phyloP scores from a whole-genome alignment of 2,888 invertebrate species.

The Galeopsomyia nigrocyanea region DNA sequence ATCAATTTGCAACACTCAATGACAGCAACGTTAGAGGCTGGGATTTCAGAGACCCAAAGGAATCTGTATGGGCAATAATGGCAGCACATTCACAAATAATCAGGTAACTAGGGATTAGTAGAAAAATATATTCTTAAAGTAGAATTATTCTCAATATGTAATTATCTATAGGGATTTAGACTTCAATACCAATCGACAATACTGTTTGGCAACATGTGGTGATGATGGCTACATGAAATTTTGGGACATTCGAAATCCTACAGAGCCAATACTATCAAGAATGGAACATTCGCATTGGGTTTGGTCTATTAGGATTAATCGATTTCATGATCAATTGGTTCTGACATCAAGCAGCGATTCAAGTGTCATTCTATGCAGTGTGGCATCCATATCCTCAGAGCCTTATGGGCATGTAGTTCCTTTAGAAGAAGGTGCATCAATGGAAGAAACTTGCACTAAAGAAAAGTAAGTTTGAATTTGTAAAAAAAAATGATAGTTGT shows the following conservation, averaged over 20 bases:
- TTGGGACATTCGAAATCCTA: slow-evolving; percentile 93
- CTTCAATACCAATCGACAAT: slow-evolving; percentile 98
- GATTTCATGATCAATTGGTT: slow-evolving; percentile 96
- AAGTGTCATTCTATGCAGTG: slow-evolving; percentile 88
- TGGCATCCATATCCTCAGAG: slow-evolving; percentile 90
- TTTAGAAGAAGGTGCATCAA: slow-evolving; percentile 65
- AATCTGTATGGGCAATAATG: slow-evolving; percentile 87
- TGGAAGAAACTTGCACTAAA: slow-evolving; percentile 68
- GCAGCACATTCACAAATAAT: slow-evolving; percentile 91
- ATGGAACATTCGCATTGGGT: slow-evolving; percentile 94
- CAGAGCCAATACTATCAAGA: slow-evolving; percentile 83
- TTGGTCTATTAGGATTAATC: slow-evolving; percentile 95
- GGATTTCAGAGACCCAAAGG: slow-evolving; percentile 83
- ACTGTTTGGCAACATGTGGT: slow-evolving; percentile 92
- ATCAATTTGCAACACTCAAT: slow-evolving; percentile 87
- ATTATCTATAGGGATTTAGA: slow-evolving; percentile 81
- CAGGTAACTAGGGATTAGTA: slow-evolving; percentile 60
- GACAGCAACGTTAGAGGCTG: slow-evolving; percentile 89
- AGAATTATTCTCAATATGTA: slow-evolving; percentile 6
- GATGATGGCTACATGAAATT: slow-evolving; percentile 96
- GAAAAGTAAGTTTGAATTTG: slow-evolving; percentile 68
- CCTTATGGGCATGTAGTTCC: slow-evolving; percentile 73
- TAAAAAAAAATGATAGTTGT: slow-evolving; percentile 3
- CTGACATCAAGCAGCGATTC: slow-evolving; percentile 96
- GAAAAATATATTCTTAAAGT: slow-evolving; percentile 17